These are phyloP conservation scores for Plodia interpunctella DNA, from an alignment of 1,140 invertebrate genomes.

Conservation along the genomic window DNA sequence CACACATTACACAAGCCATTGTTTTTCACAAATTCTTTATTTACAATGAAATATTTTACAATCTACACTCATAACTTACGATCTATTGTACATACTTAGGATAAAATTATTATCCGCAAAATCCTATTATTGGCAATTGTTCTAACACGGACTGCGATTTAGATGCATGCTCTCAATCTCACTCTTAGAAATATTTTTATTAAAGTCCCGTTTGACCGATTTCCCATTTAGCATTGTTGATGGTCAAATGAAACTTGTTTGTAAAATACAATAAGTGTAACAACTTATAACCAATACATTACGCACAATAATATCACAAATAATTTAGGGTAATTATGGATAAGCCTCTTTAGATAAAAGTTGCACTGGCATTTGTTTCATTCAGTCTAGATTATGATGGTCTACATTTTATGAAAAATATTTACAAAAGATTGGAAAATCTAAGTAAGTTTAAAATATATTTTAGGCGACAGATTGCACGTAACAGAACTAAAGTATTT, in stretches of 20 bases:
- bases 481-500: too few species aligned
- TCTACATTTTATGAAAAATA: constrained; percentile 22
- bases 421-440: constrained; percentile 18
- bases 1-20: constrained; percentile 44
- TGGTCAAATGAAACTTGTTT: constrained; percentile 14
- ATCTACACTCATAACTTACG: constrained; percentile 52
- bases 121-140: constrained; percentile 28
- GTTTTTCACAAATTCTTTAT: constrained; percentile 65
- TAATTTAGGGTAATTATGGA: constrained; percentile 67
- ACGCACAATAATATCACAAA: constrained; percentile 69
- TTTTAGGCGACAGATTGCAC: not conserved
- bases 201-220: constrained; percentile 12
- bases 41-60: constrained; percentile 74
- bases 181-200: not conserved
- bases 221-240: not conserved
- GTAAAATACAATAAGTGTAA: constrained; percentile 15
- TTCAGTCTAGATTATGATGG: constrained; percentile 23
- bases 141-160: constrained; percentile 14
- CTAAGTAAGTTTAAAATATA: not conserved
- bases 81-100: constrained; percentile 53
- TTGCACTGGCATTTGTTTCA: constrained; percentile 21
- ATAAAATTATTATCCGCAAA: constrained; percentile 32
- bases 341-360: constrained; percentile 50
- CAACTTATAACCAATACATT: constrained; percentile 43
- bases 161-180: constrained; percentile 11